A percentile compares a stretch with the other conserved stretches of the same genome.
These are phyloP conservation scores for Cryptocephalus moraei DNA, from an alignment of 2,888 invertebrate species.

Conservation along the genomic window DNA sequence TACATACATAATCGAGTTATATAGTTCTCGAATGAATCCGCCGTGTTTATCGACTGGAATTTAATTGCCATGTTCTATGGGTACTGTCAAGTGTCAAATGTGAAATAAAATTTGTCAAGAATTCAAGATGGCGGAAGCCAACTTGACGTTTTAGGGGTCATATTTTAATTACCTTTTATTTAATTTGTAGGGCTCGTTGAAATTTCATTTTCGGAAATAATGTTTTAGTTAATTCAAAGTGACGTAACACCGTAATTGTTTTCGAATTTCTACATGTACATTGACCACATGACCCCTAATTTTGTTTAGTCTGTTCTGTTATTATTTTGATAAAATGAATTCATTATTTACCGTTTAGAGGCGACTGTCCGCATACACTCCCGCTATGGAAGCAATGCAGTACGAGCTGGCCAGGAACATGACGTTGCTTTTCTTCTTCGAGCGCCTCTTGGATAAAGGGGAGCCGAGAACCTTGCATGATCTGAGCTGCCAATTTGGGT, in stretches of 20 bases:
- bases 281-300: slow-evolving; percentile 1
- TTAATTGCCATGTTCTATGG: no score
- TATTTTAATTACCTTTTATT: slow-evolving; percentile 20
- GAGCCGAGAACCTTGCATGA: slow-evolving; percentile 94
- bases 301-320: slow-evolving; percentile 1
- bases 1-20: no score
- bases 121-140: slow-evolving; percentile 37
- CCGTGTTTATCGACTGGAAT: no score
- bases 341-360: no score
- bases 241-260: slow-evolving; percentile 5
- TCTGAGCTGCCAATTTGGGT: slow-evolving; percentile 97
- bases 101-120: slow-evolving; percentile 6
- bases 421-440: slow-evolving; percentile 96
- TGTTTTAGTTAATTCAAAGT: slow-evolving; percentile 2
- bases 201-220: no score
- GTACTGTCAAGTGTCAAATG: not conserved
- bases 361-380: not conserved
- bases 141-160: slow-evolving; percentile 31
- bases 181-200: slow-evolving; percentile 1
- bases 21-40: no score
- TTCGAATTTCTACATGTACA: slow-evolving; percentile 15
- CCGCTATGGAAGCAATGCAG: slow-evolving; percentile 79
- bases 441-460: slow-evolving; percentile 93
- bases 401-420: slow-evolving; percentile 90
- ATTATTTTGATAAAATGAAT: no score